Evolutionary conservation across 2,888 invertebrate species (phyloP).

Genomic region (Prosopocoilus inquinatus): DNA sequence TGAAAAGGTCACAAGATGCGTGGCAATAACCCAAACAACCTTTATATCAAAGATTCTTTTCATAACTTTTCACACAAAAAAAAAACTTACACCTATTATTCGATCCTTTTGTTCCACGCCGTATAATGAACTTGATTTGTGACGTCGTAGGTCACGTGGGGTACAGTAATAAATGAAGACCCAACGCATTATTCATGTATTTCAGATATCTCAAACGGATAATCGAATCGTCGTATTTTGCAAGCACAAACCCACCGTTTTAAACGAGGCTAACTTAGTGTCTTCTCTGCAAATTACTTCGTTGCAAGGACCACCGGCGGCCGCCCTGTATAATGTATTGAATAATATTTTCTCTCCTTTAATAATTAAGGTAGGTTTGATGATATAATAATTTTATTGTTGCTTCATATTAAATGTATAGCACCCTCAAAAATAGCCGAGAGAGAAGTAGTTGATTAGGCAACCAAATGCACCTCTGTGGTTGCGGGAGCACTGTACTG

Average conservation of each 20-base stretch:
- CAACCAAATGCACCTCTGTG: too few species aligned
- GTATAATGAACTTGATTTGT: constrained; percentile 1
- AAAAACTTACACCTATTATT: not conserved
- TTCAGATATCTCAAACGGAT: not conserved
- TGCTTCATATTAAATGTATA: too few species aligned
- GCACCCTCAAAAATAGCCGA: too few species aligned
- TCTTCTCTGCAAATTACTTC: constrained; percentile 59
- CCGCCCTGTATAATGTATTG: constrained; percentile 60
- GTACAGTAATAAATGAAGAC: too few species aligned
- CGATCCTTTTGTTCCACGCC: not conserved
- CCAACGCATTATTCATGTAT: too few species aligned
- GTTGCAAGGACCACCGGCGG: constrained; percentile 59
- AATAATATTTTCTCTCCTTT: constrained; percentile 59
- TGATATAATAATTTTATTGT: too few species aligned
- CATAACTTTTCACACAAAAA: too few species aligned
- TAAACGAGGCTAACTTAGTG: constrained; percentile 60
- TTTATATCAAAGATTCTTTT: too few species aligned
- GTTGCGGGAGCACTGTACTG: too few species aligned
- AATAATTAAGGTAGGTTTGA: constrained; percentile 38
- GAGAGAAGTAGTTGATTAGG: too few species aligned
- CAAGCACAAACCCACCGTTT: constrained; percentile 58
- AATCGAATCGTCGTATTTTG: constrained; percentile 56
- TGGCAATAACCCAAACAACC: too few species aligned
- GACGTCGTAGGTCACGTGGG: constrained; percentile 9
- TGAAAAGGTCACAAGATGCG: too few species aligned